Conservation (phyloP, 2,797 vertebrate genomes). For the Trichosurus vulpecula region DNA sequence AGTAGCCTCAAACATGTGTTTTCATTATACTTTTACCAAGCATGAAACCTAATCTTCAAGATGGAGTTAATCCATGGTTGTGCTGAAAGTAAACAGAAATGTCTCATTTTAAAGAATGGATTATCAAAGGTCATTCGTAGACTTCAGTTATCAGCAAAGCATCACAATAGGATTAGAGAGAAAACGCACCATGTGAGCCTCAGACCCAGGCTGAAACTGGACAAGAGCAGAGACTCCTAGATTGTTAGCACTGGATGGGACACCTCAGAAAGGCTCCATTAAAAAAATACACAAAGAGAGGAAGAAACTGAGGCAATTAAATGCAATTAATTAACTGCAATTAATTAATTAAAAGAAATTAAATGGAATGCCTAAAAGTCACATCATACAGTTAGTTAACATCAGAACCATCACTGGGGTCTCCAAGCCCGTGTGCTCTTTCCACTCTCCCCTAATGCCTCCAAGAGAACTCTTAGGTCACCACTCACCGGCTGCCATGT, state of each 20-base stretch:
- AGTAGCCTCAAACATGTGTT: constrained; percentile 35
- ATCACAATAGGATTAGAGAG: background rate
- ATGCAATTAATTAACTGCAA: too few relatives aligned
- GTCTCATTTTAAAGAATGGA: constrained; percentile 38
- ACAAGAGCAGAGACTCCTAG: background rate
- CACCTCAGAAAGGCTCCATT: constrained; percentile 19
- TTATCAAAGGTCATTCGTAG: constrained; percentile 37
- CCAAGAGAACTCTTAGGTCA: constrained; percentile 14
- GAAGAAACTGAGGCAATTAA: constrained; percentile 7
- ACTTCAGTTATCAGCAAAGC: constrained; percentile 28
- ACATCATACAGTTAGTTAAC: constrained; percentile 9
- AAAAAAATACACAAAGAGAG: constrained; percentile 19
- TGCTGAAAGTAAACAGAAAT: constrained; percentile 47
- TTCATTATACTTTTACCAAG: constrained; percentile 49
- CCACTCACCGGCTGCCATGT: background rate
- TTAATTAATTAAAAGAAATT: too few relatives aligned
- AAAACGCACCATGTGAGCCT: background rate
- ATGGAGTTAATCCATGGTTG: constrained; percentile 2
- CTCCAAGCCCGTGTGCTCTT: background rate
- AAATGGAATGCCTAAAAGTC: constrained; percentile 32
- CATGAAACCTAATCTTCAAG: constrained; percentile 39
- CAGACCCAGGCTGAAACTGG: background rate
- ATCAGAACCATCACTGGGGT: background rate
- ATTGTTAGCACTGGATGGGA: constrained; percentile 2
- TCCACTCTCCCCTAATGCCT: background rate